Evolutionary conservation across 2,797 vertebrate genomes (phyloP).

Genomic region (Setipinna tenuifilis): DNA sequence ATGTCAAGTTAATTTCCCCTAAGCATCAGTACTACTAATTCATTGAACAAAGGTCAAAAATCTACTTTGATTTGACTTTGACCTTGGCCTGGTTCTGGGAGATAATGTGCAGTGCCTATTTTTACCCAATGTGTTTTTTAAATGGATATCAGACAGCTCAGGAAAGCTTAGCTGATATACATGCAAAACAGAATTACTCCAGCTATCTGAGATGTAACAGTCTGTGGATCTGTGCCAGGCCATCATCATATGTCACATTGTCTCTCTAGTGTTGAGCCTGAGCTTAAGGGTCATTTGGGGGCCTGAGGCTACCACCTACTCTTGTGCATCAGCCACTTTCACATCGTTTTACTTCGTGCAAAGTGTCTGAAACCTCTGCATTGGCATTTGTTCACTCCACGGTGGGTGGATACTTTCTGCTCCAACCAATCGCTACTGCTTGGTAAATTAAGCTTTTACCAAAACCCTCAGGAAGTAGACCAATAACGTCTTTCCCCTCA

Average conservation of each 20-base stretch:
- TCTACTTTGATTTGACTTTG: background rate
- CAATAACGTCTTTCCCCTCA: too few species aligned
- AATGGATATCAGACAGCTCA: background rate
- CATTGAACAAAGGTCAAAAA: background rate
- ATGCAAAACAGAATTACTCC: background rate
- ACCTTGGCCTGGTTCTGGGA: background rate
- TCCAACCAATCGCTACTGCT: too few species aligned
- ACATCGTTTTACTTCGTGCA: too few species aligned
- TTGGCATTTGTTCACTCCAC: too few species aligned
- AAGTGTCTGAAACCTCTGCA: too few species aligned
- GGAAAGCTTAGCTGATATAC: background rate
- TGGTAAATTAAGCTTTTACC: too few species aligned
- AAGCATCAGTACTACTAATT: too few species aligned
- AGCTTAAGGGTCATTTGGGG: background rate
- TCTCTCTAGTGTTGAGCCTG: background rate
- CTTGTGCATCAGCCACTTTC: background rate
- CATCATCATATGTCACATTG: background rate
- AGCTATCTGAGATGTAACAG: background rate
- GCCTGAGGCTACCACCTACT: background rate
- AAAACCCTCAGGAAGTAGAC: too few species aligned
- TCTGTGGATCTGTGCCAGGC: background rate
- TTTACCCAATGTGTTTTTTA: background rate
- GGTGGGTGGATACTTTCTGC: too few species aligned
- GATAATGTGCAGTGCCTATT: background rate
- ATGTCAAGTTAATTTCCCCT: background rate